Base-by-base conservation (phyloP, 2,113 vertebrate species). In the Seriola rivoliana region DNA sequence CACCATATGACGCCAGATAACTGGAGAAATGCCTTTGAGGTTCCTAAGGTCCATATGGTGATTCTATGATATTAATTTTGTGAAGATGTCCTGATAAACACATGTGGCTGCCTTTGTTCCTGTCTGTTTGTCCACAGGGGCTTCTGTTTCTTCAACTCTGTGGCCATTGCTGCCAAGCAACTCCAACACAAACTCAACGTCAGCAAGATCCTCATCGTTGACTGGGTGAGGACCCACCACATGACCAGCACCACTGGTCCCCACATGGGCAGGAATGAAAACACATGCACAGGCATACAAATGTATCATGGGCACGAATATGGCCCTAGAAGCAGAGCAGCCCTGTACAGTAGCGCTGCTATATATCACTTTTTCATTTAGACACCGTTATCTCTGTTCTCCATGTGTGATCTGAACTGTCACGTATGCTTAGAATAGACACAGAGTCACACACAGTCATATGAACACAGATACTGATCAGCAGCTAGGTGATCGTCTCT, bases 101-200 rank as follows among this genome's bases (percentile, higher is more conserved):
- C 81, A 91, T 88, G 74, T 90, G 87, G 71, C 88, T 79, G 74
- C 64, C 80, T 85, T 71, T 86, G 72, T 81, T 80, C 86, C 75
- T 88, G 57, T 85, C 42, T 92, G 71, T 92, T 84, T 90, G 82
- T 94, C 89, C 87, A 65, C 90, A 99, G 97, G 96, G 96, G 96
- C 19, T 97, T 97, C 89, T 98, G 97, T 90, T 99, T 97, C 94
- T 98, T 98, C 81, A 99, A 97, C 93, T 97, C 97, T 0, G 97
- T 99, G 91, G 98, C 97, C 64, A 96, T 99, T 0, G 97, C 98
- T 2, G 97, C 97, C 81, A 95, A 96, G 89, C 94, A 95, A 82
- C 94, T 96, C 50, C 94, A 94, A 46, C 81, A 97, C 32, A 97
- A 96, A 64, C 94, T 95, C 87, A 96, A 96, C 0, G 94, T 96